Evolutionary conservation across 1,140 invertebrate species (phyloP), one percentile per base, ranked within the genome.

Genomic region (Pinna nobilis): DNA sequence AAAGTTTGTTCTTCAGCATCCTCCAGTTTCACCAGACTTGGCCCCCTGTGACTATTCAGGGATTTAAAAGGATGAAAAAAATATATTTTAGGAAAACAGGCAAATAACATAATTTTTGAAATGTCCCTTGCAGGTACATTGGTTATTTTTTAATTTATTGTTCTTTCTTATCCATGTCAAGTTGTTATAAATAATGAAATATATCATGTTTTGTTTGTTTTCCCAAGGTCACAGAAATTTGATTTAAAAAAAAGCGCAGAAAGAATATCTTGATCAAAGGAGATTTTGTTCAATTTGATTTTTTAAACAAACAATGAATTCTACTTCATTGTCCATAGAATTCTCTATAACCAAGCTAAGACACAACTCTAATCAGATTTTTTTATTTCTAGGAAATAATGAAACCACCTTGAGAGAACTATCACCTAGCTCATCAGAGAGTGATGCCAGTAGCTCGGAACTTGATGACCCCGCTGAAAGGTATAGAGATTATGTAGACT

Each of bases 381-480:
- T 44, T 64, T 2, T 64, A 13, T 51, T 53, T 32, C n/a, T 11
- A 59, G 50, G 35, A 41, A 49, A n/a, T 44, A 37, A 74, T 68
- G 65, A 57, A 25, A 65, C 47, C 20, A 61, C 47, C n/a, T 23
- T 49, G 44, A 35, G 47, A 66, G 44, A 70, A 49, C 15, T n/a
- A n/a, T 57, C 28, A 32, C 28, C 51, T 41, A 51, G 47, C 55
- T 39, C 66, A 33, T 41, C 50, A 23, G 51, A 63, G 15, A 76
- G 78, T 71, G 78, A 79, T 30, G 68, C 63, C 50, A 76, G 70
- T 70, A 69, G 60, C 33, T 57, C 70, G 60, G 75, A 79, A 55
- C 60, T 60, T 41, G 71, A 82, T 55, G 69, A 82, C 44, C 77
- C 74, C 28, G 80, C 80, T 33, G 74, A 82, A 69, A 77, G 71